Evolutionary conservation across 1,140 invertebrate genomes (phyloP), one percentile per base, ranked within the genome.

Genomic region (Drosophila truncata): DNA sequence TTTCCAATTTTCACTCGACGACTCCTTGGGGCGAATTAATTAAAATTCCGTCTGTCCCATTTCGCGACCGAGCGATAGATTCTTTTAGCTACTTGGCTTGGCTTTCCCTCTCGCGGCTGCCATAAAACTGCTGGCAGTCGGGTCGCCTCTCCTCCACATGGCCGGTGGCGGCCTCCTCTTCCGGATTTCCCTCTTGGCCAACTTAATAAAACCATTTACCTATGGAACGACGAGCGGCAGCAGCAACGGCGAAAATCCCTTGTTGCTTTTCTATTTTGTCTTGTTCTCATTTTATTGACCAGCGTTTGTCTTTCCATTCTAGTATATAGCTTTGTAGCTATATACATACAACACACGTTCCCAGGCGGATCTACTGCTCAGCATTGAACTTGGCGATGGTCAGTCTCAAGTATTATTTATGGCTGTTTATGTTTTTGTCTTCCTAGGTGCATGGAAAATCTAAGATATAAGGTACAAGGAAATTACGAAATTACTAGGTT

Each of bases 121-220:
- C 75, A 79, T 79, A 79, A 79, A 79, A 79, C 76, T 79, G 76
- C 76, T 78, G 65, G 58, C 70, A 39, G 23, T 62, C 33, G 33
- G 50, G 31, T 55, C 37, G 31, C 47, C 62, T 78, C 74, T 49
- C 64, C 74, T 49, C 74, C 74, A 69, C 74, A 78, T 78, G 54
- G 66, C 29, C 11, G 50, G 49, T 10, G 44, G 20, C 33, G 39
- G 5, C 31, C 50, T 29, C 20, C 65, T 64, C 27, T 46, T 37
- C 61, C 61, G 13, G 31, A n/a, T 35, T 25, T 44, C 63, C 50
- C 66, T 69, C 31, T 37, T 46, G 39, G 63, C 65, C 65, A 73
- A 73, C 65, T 72, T 50, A 58, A 80, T 25, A 86, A 70, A 37
- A 63, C 49, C 59, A 77, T 81, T 69, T 81, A 58, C 58, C 67